These are phyloP conservation scores for Leptodactylus fallax DNA, from an alignment of 2,797 vertebrate genomes.

Conservation along the genomic window DNA sequence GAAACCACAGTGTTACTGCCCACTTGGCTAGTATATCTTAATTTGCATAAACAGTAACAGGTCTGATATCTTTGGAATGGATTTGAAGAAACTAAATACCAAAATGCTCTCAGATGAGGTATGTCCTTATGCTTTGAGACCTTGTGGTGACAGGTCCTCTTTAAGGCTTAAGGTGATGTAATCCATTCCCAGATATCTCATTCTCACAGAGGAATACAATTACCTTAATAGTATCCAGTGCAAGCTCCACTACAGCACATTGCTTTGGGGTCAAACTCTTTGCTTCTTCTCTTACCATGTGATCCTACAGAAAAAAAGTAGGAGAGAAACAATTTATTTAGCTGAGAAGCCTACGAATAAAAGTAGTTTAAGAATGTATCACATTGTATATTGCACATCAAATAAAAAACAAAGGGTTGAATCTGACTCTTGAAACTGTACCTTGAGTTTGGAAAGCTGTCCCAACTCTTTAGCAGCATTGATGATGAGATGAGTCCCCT, in stretches of 20 bases:
- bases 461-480: conserved; percentile 98
- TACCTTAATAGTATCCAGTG: conserved; percentile 98
- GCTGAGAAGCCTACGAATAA: neutral
- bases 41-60: no score
- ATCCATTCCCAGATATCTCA: neutral
- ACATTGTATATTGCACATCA: neutral
- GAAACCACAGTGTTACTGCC: no score
- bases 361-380: neutral
- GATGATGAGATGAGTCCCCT: conserved; percentile 99
- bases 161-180: neutral
- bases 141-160: no score
- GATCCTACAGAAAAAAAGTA: conserved; percentile 80
- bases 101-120: no score
- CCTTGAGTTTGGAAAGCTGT: conserved; percentile 97
- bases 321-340: neutral
- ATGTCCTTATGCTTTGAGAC: no score
- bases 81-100: no score
- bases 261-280: conserved; percentile 96
- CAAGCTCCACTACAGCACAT: conserved; percentile 96
- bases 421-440: conserved; percentile 67
- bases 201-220: conserved; percentile 8
- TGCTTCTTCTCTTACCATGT: conserved; percentile 97
- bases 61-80: no score
- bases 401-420: neutral
- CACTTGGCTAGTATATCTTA: no score